Conservation (phyloP, 30 jellyfish, hydroid and myxozoan genomes). For the Aurelia sp. region DNA sequence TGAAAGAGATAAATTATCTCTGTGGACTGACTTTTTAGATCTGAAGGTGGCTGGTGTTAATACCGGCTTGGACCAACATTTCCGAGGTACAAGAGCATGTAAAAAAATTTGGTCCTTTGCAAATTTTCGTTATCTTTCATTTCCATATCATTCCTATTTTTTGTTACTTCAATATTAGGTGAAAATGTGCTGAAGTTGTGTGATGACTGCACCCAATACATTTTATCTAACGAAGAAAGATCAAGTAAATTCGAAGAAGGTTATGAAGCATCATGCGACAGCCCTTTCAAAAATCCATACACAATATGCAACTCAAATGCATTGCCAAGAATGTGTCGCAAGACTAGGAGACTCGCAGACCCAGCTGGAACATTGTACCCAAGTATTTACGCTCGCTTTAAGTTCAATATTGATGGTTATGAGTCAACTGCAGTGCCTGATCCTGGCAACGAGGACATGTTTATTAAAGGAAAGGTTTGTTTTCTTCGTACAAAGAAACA, state of each 20-base stretch:
- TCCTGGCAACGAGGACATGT: constrained; percentile 29
- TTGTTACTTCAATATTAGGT: neutral
- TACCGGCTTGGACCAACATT: no score
- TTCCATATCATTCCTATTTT: no score
- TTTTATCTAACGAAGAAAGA: constrained; percentile 8
- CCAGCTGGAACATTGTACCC: constrained; percentile 26
- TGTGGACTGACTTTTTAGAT: no score
- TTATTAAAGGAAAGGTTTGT: constrained; percentile 12
- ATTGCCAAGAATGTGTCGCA: constrained; percentile 10
- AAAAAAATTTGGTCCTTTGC: no score
- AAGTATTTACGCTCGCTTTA: constrained; percentile 15
- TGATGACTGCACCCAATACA: constrained; percentile 12
- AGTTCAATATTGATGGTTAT: constrained; percentile 17
- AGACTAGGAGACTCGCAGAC: neutral
- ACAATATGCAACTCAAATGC: constrained; percentile 18
- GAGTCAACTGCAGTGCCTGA: constrained; percentile 12
- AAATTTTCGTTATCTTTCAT: no score
- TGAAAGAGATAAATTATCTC: no score
- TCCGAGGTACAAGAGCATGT: no score
- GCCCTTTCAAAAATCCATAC: constrained; percentile 12
- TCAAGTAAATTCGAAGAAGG: constrained; percentile 26
- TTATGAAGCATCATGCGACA: constrained; percentile 22
- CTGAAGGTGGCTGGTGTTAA: no score
- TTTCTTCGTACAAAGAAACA: no score
- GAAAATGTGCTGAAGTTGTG: constrained; percentile 1